Conservation (phyloP, 2,888 invertebrate species). For the Clistopyga incitator region DNA sequence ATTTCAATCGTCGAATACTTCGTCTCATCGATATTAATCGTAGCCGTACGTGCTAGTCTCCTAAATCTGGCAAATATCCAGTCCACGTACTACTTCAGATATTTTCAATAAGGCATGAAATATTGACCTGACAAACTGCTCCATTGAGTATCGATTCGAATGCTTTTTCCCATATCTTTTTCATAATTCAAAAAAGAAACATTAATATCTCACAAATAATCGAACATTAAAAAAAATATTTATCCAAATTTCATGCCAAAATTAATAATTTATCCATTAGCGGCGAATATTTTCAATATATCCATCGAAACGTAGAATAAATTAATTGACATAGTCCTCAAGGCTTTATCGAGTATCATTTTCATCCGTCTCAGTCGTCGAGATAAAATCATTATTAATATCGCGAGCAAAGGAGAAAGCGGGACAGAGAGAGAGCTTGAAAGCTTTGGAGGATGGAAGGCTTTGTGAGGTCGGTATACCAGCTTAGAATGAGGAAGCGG, state of each 20-base stretch:
- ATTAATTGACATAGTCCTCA: conserved; percentile 8
- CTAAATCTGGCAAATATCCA: conserved; percentile 3
- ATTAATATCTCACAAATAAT: too few species aligned
- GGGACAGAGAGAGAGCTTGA: neutral
- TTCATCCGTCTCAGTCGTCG: neutral
- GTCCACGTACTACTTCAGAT: conserved; percentile 6
- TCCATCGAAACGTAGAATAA: neutral
- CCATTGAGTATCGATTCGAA: conserved; percentile 12
- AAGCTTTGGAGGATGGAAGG: neutral
- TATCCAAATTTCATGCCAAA: neutral
- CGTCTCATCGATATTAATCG: neutral
- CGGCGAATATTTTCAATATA: neutral
- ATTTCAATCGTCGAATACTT: neutral
- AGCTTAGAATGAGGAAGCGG: neutral
- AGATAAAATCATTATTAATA: conserved; percentile 9
- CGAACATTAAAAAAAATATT: neutral
- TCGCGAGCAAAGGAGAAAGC: neutral
- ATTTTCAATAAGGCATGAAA: conserved; percentile 12
- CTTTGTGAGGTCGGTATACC: conserved; percentile 22
- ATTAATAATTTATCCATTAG: neutral
- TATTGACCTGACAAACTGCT: conserved; percentile 5
- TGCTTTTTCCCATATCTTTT: neutral
- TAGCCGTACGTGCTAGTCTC: neutral
- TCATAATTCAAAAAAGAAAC: neutral
- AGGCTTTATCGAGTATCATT: neutral